Evolutionary conservation across 2,113 vertebrate species (phyloP).

Genomic region (Taxidea taxus): DNA sequence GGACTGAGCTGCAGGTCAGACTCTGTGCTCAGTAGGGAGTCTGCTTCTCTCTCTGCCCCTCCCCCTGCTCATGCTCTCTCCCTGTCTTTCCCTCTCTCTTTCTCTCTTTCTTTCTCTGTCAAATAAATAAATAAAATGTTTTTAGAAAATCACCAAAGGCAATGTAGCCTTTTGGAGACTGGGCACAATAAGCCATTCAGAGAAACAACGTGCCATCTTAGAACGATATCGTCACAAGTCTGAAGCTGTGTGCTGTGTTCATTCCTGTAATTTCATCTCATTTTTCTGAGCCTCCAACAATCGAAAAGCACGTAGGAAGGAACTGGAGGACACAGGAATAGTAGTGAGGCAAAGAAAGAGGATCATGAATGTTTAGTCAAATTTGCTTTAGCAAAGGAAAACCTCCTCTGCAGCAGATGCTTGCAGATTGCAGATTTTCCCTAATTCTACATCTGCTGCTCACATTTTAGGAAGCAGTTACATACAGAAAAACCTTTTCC

Average conservation of each 20-base stretch:
- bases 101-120: too few species aligned
- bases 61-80: too few species aligned
- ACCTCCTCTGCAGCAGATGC: background rate
- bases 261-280: background rate
- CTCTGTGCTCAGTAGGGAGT: too few species aligned
- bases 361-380: background rate
- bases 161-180: background rate
- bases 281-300: background rate
- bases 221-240: background rate
- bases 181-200: background rate
- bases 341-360: background rate
- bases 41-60: background rate
- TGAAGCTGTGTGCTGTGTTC: background rate
- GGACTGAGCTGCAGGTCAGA: background rate
- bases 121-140: background rate
- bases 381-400: conserved; percentile 24
- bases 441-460: conserved; percentile 45
- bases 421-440: conserved; percentile 19
- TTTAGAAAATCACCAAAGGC: background rate
- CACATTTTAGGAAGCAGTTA: conserved; percentile 14
- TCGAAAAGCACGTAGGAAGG: background rate
- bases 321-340: background rate
- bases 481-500: background rate
- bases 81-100: too few species aligned
- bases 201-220: fast-evolving